Conservation (phyloP, 2,888 invertebrate genomes). For the Orgyia antiqua region DNA sequence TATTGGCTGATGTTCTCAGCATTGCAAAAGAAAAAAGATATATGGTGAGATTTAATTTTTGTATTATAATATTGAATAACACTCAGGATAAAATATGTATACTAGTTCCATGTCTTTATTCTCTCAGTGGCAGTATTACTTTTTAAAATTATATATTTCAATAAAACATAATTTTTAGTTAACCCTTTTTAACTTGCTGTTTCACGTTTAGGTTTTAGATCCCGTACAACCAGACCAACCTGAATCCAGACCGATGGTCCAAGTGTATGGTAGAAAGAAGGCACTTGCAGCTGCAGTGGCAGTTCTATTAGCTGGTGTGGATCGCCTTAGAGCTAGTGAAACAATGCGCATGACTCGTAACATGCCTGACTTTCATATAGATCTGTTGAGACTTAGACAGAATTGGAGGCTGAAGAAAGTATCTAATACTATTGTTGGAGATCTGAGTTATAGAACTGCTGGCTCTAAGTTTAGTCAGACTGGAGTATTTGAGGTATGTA, state of each 20-base stretch:
- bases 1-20: conserved; percentile 93
- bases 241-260: conserved; percentile 91
- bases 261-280: conserved; percentile 95
- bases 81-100: no score
- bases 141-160: no score
- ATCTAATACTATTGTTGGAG: conserved; percentile 95
- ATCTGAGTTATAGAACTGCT: conserved; percentile 96
- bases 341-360: conserved; percentile 84
- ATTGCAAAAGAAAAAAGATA: conserved; percentile 96
- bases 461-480: conserved; percentile 96
- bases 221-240: conserved; percentile 91
- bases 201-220: conserved; percentile 88
- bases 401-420: conserved; percentile 98
- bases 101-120: no score
- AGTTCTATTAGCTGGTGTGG: conserved; percentile 91
- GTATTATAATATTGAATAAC: no score
- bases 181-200: no score
- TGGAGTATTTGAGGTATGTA: conserved; percentile 92
- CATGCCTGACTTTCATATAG: conserved; percentile 94
- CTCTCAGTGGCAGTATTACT: no score
- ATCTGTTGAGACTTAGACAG: conserved; percentile 90
- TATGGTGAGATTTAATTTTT: conserved; percentile 80
- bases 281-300: conserved; percentile 91
- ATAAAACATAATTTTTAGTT: no score
- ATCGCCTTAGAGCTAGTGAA: conserved; percentile 90